Evolutionary conservation across 2,888 invertebrate genomes (phyloP).

Genomic region (Pedicia rivosa): DNA sequence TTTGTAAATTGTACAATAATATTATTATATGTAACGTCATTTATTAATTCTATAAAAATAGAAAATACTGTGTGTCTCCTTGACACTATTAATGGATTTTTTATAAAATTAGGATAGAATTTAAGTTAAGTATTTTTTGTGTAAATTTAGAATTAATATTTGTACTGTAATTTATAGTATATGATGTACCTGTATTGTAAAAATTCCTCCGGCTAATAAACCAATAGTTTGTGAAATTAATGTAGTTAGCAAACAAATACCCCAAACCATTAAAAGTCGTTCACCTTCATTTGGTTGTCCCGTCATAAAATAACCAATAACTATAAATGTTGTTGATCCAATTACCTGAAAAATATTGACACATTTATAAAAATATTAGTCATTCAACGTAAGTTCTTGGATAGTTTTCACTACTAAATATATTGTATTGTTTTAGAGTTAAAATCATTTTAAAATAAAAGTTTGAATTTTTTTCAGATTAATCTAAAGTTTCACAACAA

Average conservation of each 20-base stretch:
- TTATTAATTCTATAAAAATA: too few species aligned
- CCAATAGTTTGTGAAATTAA: slow-evolving; percentile 65
- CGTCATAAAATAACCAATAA: slow-evolving; percentile 64
- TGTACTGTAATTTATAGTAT: too few species aligned
- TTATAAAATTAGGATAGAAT: too few species aligned
- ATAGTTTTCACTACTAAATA: too few species aligned
- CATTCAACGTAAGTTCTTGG: too few species aligned
- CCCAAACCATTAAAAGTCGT: slow-evolving; percentile 47
- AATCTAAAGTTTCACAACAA: background rate
- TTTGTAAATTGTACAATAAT: too few species aligned
- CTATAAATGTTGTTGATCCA: slow-evolving; percentile 54
- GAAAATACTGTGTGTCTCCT: too few species aligned
- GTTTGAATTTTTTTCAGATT: slow-evolving; percentile 5
- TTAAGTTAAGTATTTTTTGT: background rate
- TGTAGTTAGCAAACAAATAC: slow-evolving; percentile 47
- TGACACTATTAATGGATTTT: too few species aligned
- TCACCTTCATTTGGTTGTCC: slow-evolving; percentile 49
- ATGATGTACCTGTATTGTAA: slow-evolving; percentile 40
- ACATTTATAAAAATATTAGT: too few species aligned
- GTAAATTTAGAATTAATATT: background rate
- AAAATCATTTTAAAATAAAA: too few species aligned
- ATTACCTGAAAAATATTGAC: slow-evolving; percentile 48
- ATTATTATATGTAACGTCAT: too few species aligned
- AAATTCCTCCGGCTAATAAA: slow-evolving; percentile 54
- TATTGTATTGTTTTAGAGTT: too few species aligned